Evolutionary conservation across 2,888 invertebrate species (phyloP), one percentile per base, ranked within the genome.

Genomic region (Celastrina argiolus): DNA sequence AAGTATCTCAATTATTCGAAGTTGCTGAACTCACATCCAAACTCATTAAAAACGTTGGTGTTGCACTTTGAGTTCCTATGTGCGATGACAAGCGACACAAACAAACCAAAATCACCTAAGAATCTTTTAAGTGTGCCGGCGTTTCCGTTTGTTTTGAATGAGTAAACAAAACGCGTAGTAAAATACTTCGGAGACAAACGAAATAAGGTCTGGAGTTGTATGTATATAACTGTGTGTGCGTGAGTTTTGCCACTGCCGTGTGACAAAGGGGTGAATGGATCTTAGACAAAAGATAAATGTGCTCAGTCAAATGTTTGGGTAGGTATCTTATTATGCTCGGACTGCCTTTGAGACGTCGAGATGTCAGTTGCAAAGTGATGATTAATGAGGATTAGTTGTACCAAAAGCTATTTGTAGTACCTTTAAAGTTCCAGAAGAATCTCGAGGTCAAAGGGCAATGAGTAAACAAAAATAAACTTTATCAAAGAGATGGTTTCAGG

Each of bases 281-380:
- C 76, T 76, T 76, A 76, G 74, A 74, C 75, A 75, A 76, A 69
- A 74, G 73, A 81, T 81, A 83, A 80, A 84, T 83, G 78, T 78
- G 76, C 75, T 75, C 80, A 81, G 81, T 77, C 81, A 81, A 84
- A 79, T 78, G 75, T 76, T 76, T 75, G 76, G 69, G 61, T 42
- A 66, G 69, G 61, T 42, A 66, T 64, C 61, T 64, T 39, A 31
- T 45, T 67, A 64, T 66, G 61, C 66, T 70, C 68, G 65, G 70
- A 67, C 63, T 68, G 69, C 68, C 61, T 69, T 66, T 66, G 59
- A 42, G 59, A 42, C 58, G 58, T 58, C 31, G 45, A 36, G 34
- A 42, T 66, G 66, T 59, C 59, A 59, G 28, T 41, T 14, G 42
- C 59, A 41, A 61, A 61, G 34, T 61, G 36, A 59, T 34, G 59